These are phyloP conservation scores for Hydractinia symbiolongicarpus DNA, from an alignment of 30 jellyfish, hydroid and myxozoan species.

Conservation along the genomic window DNA sequence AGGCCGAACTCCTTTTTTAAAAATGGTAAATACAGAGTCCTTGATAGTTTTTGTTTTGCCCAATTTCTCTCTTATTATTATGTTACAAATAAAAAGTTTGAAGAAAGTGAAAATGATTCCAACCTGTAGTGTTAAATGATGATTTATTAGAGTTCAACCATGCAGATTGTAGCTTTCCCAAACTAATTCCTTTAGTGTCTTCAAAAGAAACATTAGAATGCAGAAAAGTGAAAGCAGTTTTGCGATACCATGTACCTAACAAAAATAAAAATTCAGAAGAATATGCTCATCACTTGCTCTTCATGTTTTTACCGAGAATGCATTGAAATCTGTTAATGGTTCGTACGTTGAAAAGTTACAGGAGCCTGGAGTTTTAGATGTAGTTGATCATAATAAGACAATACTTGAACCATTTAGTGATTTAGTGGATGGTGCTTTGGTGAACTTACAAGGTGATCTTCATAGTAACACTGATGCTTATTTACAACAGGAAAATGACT, in stretches of 20 bases:
- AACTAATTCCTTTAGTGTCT: conserved; percentile 4
- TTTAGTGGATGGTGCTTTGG: conserved; percentile 11
- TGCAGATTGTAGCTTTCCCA: not conserved
- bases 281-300: conserved; percentile 24
- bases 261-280: conserved; percentile 15
- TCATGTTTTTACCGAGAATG: conserved; percentile 21
- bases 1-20: not conserved
- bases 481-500: conserved; percentile 9
- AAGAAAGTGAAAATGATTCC: conserved; percentile 3
- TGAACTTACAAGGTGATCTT: conserved; percentile 7
- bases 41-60: not conserved
- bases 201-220: conserved; percentile 22
- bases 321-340: not conserved
- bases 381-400: not conserved
- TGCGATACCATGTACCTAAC: conserved; percentile 25
- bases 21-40: conserved; percentile 4
- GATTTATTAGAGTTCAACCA: conserved; percentile 3
- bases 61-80: conserved; percentile 6
- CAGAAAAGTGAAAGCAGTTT: conserved; percentile 24
- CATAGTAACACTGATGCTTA: not conserved
- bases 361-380: not conserved
- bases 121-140: conserved; percentile 8
- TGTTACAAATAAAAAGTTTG: not conserved
- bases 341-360: not conserved
- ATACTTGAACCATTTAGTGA: conserved; percentile 18